phyloP scores from a whole-genome alignment of 2,113 vertebrate species.

The Macrotis lagotis region DNA sequence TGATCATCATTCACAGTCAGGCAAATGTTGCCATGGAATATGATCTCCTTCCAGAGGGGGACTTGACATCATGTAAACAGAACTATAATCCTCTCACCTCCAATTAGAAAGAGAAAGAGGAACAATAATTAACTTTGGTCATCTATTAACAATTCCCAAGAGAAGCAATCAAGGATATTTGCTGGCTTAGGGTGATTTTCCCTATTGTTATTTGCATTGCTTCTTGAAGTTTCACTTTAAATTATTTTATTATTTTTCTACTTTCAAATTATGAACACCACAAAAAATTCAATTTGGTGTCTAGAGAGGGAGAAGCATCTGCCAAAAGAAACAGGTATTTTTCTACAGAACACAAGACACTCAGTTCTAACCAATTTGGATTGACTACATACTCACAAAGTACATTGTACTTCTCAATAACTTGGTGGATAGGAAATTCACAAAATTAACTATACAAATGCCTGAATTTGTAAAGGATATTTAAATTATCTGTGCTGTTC shows the following conservation, averaged over 20 bases:
- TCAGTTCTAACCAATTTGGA: neutral
- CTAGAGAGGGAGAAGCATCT: neutral
- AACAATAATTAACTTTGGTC: neutral
- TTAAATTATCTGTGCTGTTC: neutral
- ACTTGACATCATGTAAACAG: neutral
- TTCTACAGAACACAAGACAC: neutral
- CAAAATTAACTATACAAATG: neutral
- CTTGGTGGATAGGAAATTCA: neutral
- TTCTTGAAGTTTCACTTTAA: neutral
- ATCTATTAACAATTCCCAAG: neutral
- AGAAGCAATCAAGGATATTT: neutral
- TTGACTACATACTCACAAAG: neutral
- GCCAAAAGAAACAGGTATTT: neutral
- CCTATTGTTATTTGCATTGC: neutral
- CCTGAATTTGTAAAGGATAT: fast-evolving
- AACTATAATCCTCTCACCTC: neutral
- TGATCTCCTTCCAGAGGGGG: neutral
- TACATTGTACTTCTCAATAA: neutral
- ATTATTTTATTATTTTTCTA: neutral
- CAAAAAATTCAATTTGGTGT: neutral
- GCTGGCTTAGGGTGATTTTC: neutral
- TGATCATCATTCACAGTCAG: neutral
- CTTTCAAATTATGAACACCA: neutral
- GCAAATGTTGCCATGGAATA: neutral
- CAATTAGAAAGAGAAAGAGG: neutral